Evolutionary conservation across 2,888 invertebrate genomes (phyloP).

Genomic region (Diabrotica balteata): DNA sequence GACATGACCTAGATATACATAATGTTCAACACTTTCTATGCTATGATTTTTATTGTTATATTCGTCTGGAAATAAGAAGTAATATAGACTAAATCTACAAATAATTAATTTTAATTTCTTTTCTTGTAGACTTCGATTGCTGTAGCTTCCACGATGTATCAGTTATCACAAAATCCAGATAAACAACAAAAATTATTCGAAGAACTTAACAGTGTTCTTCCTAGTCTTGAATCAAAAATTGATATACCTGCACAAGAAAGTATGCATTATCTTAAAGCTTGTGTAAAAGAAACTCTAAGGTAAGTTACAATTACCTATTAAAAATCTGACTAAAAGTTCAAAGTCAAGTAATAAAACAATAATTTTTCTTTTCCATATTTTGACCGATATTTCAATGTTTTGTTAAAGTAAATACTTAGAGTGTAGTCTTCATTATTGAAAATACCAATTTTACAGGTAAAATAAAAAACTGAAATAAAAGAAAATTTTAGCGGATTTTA

Average conservation of each 20-base stretch:
- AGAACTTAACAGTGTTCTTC: constrained; percentile 68
- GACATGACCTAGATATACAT: too few relatives aligned
- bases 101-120: neutral
- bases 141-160: constrained; percentile 76
- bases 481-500: too few relatives aligned
- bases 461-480: too few relatives aligned
- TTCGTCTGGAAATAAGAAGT: too few relatives aligned
- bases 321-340: too few relatives aligned
- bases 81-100: too few relatives aligned
- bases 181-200: constrained; percentile 70
- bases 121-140: constrained; percentile 72
- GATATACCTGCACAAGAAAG: constrained; percentile 69
- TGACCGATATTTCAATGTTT: neutral
- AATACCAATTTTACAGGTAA: too few relatives aligned
- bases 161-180: constrained; percentile 74
- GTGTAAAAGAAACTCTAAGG: constrained; percentile 80
- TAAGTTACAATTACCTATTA: constrained; percentile 50
- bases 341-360: too few relatives aligned
- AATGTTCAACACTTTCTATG: too few relatives aligned
- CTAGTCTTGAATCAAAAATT: constrained; percentile 64
- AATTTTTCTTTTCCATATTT: neutral
- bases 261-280: constrained; percentile 76
- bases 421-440: too few relatives aligned
- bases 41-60: too few relatives aligned
- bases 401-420: too few relatives aligned